Conservation (phyloP, 2,888 invertebrate genomes). For the Polydrusus tereticollis region DNA sequence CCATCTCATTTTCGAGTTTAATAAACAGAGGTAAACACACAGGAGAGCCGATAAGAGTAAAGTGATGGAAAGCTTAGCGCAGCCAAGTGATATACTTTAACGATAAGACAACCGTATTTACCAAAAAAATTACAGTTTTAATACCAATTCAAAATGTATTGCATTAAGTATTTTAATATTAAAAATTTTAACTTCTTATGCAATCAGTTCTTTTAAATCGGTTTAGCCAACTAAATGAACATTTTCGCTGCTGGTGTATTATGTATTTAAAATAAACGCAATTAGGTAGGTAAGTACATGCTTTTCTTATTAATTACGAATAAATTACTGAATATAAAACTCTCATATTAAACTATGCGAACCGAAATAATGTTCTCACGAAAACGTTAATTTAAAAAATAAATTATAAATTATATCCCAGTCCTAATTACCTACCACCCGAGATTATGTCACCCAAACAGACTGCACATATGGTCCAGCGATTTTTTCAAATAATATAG, state of each 20-base stretch:
- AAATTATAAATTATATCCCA: neutral
- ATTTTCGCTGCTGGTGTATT: neutral
- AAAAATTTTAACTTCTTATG: slow-evolving; percentile 8
- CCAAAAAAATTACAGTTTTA: slow-evolving; percentile 11
- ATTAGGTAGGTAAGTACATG: neutral
- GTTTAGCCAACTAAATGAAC: neutral
- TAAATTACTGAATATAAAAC: neutral
- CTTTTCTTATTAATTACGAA: neutral
- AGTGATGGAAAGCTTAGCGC: slow-evolving; percentile 7
- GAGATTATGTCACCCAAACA: slow-evolving; percentile 3
- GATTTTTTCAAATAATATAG: neutral
- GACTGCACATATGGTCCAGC: slow-evolving; percentile 14
- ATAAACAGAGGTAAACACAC: slow-evolving; percentile 9
- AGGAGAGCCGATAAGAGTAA: slow-evolving; percentile 3
- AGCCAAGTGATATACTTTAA: slow-evolving; percentile 13
- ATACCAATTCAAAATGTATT: slow-evolving; percentile 3
- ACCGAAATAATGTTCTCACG: neutral
- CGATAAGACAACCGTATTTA: slow-evolving; percentile 13
- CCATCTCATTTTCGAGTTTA: neutral
- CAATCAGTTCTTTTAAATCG: slow-evolving; percentile 3
- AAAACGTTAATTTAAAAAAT: neutral
- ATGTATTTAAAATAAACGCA: neutral
- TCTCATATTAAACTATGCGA: neutral
- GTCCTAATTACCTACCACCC: neutral
- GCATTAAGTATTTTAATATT: neutral